Base-by-base conservation (phyloP, 2,113 vertebrate genomes). In the Dipodomys ordii region DNA sequence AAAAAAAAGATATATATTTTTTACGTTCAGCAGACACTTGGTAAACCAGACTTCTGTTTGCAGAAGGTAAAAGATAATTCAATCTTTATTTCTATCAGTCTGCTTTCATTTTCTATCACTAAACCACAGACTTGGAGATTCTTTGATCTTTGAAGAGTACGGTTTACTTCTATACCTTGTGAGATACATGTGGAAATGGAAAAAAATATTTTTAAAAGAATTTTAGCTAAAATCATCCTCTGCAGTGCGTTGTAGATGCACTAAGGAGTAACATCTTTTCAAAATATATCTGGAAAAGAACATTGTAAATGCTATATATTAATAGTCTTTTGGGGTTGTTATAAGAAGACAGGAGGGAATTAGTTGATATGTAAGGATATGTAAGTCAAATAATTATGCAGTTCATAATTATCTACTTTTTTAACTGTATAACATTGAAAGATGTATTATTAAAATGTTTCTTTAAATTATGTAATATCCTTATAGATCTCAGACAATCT, bases 1-100 rank as follows among this genome's bases (percentile, higher is more conserved):
- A 96, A 97, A 96, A 97, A 96, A 96, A 15, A 18, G 12, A 57
- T 57, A 57, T 57, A 57, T 57, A 57, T 57, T 15, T 82, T 97
- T 92, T 91, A 68, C 76, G 86, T 82, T 62, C 16, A 74, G 60
- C 62, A 89, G 93, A 53, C 25, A 84, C 64, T 35, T 92, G 32
- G 69, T 95, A 4, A 69, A 96, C 93, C 77, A 67, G 27, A 92
- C 13, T 49, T 65, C 92, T 64, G 82, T 73, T 94, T 90, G 62
- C 39, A 44, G 2, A 13, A 35, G 1, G 20, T 28, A 74, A 94
- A 89, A 65, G 53, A 94, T 60, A n/a, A 96, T 81, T 49, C 6
- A 0, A 0, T 12, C 78, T 97, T 81, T 44, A 90, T 80, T 86
- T 65, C 16, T 44, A 83, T 89, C n/a, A 9, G 0, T 72, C 82